Evolutionary conservation across 1,140 invertebrate genomes (phyloP).

Genomic region (Samia ricini): DNA sequence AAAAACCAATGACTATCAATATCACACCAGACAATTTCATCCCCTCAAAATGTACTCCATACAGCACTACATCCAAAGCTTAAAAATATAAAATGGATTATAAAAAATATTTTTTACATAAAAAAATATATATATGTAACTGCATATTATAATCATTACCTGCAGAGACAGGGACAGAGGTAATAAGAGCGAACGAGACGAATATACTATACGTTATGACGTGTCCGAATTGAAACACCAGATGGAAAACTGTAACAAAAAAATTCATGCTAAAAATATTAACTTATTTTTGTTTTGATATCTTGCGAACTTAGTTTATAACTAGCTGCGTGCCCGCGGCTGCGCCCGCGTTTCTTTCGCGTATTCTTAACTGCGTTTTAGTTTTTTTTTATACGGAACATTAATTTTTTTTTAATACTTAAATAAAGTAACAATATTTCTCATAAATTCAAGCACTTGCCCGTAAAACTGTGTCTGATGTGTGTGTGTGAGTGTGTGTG

Average conservation of each 20-base stretch:
- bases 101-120: conserved; percentile 12
- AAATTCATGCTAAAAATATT: background rate
- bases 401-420: no score
- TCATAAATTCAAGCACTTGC: no score
- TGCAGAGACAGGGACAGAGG: conserved; percentile 94
- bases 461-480: no score
- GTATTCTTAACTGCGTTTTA: no score
- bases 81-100: conserved; percentile 34
- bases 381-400: no score
- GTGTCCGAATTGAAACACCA: conserved; percentile 94
- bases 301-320: no score
- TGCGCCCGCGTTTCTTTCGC: no score
- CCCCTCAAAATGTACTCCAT: conserved; percentile 90
- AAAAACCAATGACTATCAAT: conserved; percentile 93
- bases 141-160: conserved; percentile 80
- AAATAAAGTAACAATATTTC: no score
- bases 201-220: conserved; percentile 95
- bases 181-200: conserved; percentile 93
- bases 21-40: conserved; percentile 97
- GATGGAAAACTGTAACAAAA: conserved; percentile 88
- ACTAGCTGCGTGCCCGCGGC: no score
- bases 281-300: no score
- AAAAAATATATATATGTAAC: conserved; percentile 4
- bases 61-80: conserved; percentile 93
- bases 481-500: no score